These are phyloP conservation scores for Drosophila nigricruria DNA, from an alignment of 2,888 invertebrate genomes.

Conservation along the genomic window DNA sequence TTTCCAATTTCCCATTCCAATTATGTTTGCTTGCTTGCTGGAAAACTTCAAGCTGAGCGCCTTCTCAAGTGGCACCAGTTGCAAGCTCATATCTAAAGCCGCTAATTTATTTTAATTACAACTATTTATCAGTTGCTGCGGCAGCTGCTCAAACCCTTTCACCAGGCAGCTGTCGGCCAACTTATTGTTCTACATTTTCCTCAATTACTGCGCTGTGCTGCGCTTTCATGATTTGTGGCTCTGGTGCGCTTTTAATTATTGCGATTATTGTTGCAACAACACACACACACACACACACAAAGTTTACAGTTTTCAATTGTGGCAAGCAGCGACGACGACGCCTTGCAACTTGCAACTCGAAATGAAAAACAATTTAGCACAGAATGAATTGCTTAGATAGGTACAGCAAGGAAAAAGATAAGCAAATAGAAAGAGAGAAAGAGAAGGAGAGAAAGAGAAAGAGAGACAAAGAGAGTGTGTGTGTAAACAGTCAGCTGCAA, in stretches of 20 bases:
- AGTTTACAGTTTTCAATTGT: slow-evolving; percentile 72
- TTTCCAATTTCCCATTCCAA: background rate
- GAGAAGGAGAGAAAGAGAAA: background rate
- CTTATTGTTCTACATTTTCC: slow-evolving; percentile 66
- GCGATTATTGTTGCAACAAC: slow-evolving; percentile 72
- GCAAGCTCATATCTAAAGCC: slow-evolving; percentile 34
- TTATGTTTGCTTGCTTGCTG: background rate
- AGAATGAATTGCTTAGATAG: slow-evolving; percentile 61
- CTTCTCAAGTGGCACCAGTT: slow-evolving; percentile 14
- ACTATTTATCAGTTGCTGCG: slow-evolving; percentile 44
- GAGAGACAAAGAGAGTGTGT: background rate
- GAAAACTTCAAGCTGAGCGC: background rate
- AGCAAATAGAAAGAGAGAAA: background rate
- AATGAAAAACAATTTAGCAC: slow-evolving; percentile 59
- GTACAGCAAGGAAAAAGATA: slow-evolving; percentile 20
- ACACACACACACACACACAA: slow-evolving; percentile 1
- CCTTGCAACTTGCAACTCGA: slow-evolving; percentile 27
- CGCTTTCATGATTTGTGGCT: slow-evolving; percentile 63
- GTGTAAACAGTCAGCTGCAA: slow-evolving; percentile 14
- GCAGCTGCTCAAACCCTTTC: slow-evolving; percentile 58
- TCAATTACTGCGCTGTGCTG: slow-evolving; percentile 47
- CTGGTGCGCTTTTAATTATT: slow-evolving; percentile 70
- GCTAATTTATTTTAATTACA: slow-evolving; percentile 59
- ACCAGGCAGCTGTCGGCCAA: slow-evolving; percentile 57
- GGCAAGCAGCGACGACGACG: slow-evolving; percentile 32